These are phyloP conservation scores for Silurus meridionalis DNA, from an alignment of 2,113 vertebrate species.

Conservation along the genomic window DNA sequence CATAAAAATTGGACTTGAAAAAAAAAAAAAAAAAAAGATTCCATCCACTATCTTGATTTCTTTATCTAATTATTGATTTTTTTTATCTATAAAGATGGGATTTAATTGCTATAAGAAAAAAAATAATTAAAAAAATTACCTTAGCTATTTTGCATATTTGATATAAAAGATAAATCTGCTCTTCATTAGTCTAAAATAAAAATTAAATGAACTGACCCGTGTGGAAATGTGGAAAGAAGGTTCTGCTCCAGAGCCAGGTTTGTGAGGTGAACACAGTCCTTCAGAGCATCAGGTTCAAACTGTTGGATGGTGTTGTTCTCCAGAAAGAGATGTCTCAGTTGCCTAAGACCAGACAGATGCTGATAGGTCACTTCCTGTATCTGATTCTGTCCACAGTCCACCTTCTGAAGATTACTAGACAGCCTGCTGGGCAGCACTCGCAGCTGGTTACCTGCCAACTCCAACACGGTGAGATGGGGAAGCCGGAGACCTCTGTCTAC, in stretches of 20 bases:
- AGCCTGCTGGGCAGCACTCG: slow-evolving; percentile 68
- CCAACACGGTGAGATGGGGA: slow-evolving; percentile 72
- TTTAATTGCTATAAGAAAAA: too few species aligned
- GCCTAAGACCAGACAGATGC: slow-evolving; percentile 72
- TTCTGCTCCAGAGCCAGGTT: slow-evolving; percentile 82
- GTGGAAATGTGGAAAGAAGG: slow-evolving; percentile 72
- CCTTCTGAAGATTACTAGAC: slow-evolving; percentile 72
- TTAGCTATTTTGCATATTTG: not conserved
- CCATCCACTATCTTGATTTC: too few species aligned
- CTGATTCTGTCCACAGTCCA: slow-evolving; percentile 78
- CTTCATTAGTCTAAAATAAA: not conserved
- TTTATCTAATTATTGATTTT: too few species aligned
- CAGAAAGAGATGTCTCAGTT: slow-evolving; percentile 80
- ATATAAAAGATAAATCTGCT: not conserved
- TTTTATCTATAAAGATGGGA: too few species aligned
- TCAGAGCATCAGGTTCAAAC: slow-evolving; percentile 76
- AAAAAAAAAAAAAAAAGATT: too few species aligned
- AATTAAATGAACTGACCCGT: slow-evolving; percentile 62
- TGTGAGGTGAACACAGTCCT: slow-evolving; percentile 70
- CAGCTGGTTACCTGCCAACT: slow-evolving; percentile 77
- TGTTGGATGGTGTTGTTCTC: slow-evolving; percentile 75
- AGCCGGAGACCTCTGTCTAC: slow-evolving; percentile 74
- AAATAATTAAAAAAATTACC: too few species aligned
- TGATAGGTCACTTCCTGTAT: slow-evolving; percentile 71
- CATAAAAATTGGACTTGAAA: too few species aligned